These are phyloP conservation scores for Tinamus major DNA, from an alignment of 2,797 vertebrate genomes.

Conservation along the genomic window DNA sequence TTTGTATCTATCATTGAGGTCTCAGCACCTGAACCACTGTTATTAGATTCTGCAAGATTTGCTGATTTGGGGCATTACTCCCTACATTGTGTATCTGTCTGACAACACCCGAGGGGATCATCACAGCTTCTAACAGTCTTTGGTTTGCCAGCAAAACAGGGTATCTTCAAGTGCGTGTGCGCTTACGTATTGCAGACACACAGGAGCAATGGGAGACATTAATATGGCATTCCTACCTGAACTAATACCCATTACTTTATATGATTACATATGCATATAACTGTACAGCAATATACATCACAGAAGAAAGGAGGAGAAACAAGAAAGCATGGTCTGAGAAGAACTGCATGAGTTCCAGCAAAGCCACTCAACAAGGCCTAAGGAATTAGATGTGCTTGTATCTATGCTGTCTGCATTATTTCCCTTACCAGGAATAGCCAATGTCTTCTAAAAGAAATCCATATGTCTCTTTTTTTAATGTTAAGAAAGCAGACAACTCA, in stretches of 20 bases:
- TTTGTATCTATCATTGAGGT: not conserved
- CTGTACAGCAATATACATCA: not conserved
- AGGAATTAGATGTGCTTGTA: not conserved
- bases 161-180: not conserved
- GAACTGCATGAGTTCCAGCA: not conserved
- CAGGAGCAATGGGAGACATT: not conserved
- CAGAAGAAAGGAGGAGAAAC: not conserved
- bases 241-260: not conserved
- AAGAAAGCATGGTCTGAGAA: not conserved
- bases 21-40: not conserved
- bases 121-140: not conserved
- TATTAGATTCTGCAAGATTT: not conserved
- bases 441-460: not conserved
- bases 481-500: not conserved
- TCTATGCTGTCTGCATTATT: not conserved
- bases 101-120: no score
- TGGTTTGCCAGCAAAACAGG: not conserved
- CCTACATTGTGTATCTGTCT: not conserved
- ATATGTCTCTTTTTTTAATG: not conserved
- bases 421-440: not conserved
- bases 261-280: not conserved
- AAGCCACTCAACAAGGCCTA: rapidly evolving
- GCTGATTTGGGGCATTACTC: not conserved
- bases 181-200: not conserved
- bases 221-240: not conserved